These are phyloP conservation scores for Amorpha juglandis DNA, from an alignment of 2,888 invertebrate species.

Conservation along the genomic window DNA sequence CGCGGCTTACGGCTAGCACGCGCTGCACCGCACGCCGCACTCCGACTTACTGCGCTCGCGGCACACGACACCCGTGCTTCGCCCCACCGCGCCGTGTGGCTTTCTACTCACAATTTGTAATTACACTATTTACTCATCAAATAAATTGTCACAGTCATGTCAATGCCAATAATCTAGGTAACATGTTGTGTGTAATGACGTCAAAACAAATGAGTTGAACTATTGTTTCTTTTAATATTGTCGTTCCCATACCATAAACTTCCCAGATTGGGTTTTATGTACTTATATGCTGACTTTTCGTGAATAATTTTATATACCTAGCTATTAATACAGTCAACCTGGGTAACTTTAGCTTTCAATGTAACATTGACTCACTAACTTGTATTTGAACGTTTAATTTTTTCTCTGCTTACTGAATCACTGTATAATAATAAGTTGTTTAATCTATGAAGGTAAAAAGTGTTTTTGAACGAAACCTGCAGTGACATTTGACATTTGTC, in stretches of 20 bases:
- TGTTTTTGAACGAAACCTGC: too few relatives aligned
- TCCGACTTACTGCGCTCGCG: constrained; percentile 57
- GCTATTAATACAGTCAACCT: too few relatives aligned
- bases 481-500: too few relatives aligned
- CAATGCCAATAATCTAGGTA: constrained; percentile 19
- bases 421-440: too few relatives aligned
- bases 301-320: too few relatives aligned
- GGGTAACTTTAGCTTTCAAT: too few relatives aligned
- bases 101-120: constrained; percentile 65
- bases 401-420: too few relatives aligned
- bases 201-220: neutral
- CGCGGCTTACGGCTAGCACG: constrained; percentile 43
- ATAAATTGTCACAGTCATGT: constrained; percentile 39
- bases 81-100: constrained; percentile 51
- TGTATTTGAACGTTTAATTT: too few relatives aligned
- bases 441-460: too few relatives aligned
- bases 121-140: constrained; percentile 62
- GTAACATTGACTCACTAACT: too few relatives aligned
- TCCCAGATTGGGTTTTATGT: too few relatives aligned
- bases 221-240: neutral
- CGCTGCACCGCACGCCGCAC: constrained; percentile 39
- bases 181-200: constrained; percentile 16
- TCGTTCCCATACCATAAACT: neutral
- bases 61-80: constrained; percentile 43
- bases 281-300: too few relatives aligned